Conservation (phyloP, 1,140 invertebrate genomes). For the Nasonia vitripennis region DNA sequence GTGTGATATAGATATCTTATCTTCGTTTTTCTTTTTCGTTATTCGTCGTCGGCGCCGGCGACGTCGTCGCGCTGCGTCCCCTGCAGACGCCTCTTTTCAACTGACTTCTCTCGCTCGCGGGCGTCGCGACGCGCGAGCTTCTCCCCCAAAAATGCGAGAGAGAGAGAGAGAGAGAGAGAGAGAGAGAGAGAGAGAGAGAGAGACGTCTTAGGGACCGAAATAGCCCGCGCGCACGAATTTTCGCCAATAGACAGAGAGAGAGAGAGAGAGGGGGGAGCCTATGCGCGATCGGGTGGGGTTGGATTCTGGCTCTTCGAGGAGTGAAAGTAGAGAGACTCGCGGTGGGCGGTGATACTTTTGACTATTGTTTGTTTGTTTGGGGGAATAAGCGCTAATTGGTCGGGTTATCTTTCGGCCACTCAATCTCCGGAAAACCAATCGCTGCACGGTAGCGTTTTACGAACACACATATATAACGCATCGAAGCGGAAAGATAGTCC, state of each 20-base stretch:
- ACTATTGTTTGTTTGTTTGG: no score
- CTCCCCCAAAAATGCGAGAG: conserved; percentile 60
- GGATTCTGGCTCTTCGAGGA: background rate
- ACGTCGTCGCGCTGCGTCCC: conserved; percentile 67
- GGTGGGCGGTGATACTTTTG: background rate
- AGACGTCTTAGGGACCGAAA: conserved; percentile 53
- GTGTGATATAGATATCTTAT: conserved; percentile 9
- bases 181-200: background rate
- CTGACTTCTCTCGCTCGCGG: conserved; percentile 63
- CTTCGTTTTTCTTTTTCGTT: conserved; percentile 33
- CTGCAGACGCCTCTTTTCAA: conserved; percentile 70
- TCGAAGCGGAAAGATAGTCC: background rate
- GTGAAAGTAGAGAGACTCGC: no score
- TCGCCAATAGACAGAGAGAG: conserved; percentile 39
- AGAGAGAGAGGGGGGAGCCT: conserved; percentile 6
- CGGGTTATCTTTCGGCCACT: conserved; percentile 1
- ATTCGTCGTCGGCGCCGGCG: conserved; percentile 56
- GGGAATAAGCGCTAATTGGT: no score
- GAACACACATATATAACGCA: no score
- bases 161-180: no score
- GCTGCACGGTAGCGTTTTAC: background rate
- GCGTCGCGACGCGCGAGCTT: conserved; percentile 61
- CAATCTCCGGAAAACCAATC: background rate
- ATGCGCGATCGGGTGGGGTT: background rate
- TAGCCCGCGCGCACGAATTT: conserved; percentile 45